phyloP scores from a whole-genome alignment of 2,888 invertebrate species.

The Limenitis camilla region DNA sequence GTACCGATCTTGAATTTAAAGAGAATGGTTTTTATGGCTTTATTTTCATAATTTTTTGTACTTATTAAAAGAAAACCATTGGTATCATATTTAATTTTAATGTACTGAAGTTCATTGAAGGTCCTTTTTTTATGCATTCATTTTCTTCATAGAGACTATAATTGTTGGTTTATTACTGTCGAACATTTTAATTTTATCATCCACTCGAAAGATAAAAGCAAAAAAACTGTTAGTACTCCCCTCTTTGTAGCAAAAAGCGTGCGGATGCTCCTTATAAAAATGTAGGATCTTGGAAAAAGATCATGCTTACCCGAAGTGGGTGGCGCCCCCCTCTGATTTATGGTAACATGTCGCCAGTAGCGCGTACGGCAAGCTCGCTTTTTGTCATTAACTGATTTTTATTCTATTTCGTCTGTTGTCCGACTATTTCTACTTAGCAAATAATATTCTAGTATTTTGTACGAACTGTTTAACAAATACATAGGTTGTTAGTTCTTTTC shows the following conservation, averaged over 20 bases:
- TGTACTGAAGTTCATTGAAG: background rate
- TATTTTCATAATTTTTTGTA: too few species aligned
- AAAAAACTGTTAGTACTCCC: conserved; percentile 18
- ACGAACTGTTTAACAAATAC: conserved; percentile 2
- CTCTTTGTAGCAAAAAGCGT: conserved; percentile 24
- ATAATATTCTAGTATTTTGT: background rate
- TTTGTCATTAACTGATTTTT: conserved; percentile 71
- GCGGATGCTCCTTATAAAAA: conserved; percentile 69
- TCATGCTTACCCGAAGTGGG: conserved; percentile 57
- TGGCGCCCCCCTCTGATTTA: conserved; percentile 69
- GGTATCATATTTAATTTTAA: too few species aligned
- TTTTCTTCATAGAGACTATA: background rate
- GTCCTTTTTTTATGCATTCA: background rate
- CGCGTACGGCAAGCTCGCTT: conserved; percentile 59
- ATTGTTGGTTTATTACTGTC: conserved; percentile 4
- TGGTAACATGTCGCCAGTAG: conserved; percentile 69
- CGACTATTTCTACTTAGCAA: conserved; percentile 11
- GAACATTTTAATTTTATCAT: conserved; percentile 10
- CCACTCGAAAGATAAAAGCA: conserved; percentile 16
- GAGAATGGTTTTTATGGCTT: too few species aligned
- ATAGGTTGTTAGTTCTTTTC: background rate
- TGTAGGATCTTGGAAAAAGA: conserved; percentile 71
- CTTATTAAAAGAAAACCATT: too few species aligned
- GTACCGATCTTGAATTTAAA: too few species aligned
- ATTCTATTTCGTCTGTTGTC: conserved; percentile 43